Evolutionary conservation across 1,140 invertebrate genomes (phyloP).

Genomic region (Sweltsa coloradensis): DNA sequence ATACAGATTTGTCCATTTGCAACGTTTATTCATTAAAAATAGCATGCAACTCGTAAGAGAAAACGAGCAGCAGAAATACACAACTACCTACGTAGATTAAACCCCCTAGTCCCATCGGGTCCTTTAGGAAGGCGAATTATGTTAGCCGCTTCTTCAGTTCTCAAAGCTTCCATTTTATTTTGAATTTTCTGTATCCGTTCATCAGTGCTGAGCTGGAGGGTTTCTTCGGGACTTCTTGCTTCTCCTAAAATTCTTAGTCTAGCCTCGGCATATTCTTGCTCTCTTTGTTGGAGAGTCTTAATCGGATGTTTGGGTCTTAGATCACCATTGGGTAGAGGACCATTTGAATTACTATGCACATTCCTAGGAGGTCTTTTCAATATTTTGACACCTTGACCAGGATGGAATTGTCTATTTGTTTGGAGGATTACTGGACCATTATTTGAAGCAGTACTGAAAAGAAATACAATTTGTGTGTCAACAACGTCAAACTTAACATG

Average conservation of each 20-base stretch:
- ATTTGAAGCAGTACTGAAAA: conserved; percentile 3
- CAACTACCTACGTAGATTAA: conserved; percentile 41
- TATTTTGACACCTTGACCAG: conserved; percentile 69
- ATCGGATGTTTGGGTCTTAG: conserved; percentile 56
- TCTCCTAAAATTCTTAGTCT: conserved; percentile 70
- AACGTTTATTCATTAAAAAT: too few relatives aligned
- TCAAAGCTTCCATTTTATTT: conserved; percentile 16
- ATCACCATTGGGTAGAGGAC: conserved; percentile 42
- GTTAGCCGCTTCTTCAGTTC: conserved; percentile 21
- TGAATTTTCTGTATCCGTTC: conserved; percentile 15
- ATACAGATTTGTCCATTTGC: too few relatives aligned
- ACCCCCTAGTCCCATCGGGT: conserved; percentile 43
- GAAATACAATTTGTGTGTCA: too few relatives aligned
- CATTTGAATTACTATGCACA: conserved; percentile 30
- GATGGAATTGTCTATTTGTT: conserved; percentile 40
- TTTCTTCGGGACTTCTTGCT: conserved; percentile 60
- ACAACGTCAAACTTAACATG: too few relatives aligned
- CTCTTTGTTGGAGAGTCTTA: conserved; percentile 73
- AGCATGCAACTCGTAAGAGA: too few relatives aligned
- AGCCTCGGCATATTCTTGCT: conserved; percentile 79
- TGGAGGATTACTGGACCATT: conserved; percentile 20
- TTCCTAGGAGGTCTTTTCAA: conserved; percentile 53
- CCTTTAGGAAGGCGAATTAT: conserved; percentile 39
- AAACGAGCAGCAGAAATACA: conserved; percentile 19
- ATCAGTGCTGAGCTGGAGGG: conserved; percentile 8